A percentile compares a stretch with the other conserved stretches of the same genome.
Evolutionary conservation across 2,113 vertebrate genomes (phyloP).

Genomic region (Urocolius indicus): DNA sequence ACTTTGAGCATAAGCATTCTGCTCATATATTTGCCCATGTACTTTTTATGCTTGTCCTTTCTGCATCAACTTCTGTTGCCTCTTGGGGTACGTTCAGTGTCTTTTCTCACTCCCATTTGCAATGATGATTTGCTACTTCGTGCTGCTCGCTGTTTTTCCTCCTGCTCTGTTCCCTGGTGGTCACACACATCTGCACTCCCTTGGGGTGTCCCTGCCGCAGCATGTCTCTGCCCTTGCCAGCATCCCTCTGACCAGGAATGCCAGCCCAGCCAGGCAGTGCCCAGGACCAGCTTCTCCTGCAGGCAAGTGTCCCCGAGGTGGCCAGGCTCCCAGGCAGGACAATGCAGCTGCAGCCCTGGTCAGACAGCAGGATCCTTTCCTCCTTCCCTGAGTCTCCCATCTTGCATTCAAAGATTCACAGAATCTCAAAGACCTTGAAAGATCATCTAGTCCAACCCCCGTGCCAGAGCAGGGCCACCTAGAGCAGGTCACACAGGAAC

Average conservation of each 20-base stretch:
- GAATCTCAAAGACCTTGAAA: no score
- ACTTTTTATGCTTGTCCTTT: neutral
- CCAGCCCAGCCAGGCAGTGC: neutral
- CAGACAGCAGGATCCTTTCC: neutral
- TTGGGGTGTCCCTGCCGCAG: neutral
- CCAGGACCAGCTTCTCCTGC: neutral
- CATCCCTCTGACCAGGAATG: neutral
- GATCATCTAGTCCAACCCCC: no score
- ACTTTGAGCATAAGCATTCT: neutral
- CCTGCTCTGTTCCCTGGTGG: neutral
- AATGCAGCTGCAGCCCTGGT: rapidly evolving
- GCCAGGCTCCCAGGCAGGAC: neutral
- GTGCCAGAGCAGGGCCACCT: no score
- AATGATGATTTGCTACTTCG: neutral
- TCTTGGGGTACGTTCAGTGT: neutral
- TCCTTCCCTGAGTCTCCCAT: neutral
- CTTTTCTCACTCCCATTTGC: rapidly evolving
- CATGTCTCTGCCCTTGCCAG: neutral
- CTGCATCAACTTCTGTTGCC: neutral
- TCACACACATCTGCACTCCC: neutral
- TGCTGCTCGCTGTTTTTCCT: neutral
- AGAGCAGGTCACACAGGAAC: no score
- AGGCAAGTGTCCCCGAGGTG: neutral
- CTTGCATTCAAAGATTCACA: no score
- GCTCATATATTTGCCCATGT: neutral